These are phyloP conservation scores for Nothocercus julius DNA, from an alignment of 2,113 vertebrate genomes.

Conservation along the genomic window DNA sequence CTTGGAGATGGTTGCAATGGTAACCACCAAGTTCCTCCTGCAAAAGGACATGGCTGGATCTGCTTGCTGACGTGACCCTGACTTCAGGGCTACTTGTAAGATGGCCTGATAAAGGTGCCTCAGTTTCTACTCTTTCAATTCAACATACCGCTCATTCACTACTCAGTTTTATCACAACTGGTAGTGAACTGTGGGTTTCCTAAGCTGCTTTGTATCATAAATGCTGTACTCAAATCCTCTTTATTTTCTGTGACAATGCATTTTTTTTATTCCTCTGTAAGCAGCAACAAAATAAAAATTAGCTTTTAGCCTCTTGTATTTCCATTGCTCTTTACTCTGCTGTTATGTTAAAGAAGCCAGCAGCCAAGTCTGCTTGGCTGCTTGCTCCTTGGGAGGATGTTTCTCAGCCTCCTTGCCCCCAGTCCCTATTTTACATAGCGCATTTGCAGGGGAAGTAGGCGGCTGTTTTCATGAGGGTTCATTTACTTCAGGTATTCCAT, in stretches of 20 bases:
- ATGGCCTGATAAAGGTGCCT: not conserved
- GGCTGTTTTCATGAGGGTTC: not conserved
- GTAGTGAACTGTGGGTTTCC: not conserved
- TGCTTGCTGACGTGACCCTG: not conserved
- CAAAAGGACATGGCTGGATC: not conserved
- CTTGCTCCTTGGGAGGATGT: not conserved
- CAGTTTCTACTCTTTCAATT: not conserved
- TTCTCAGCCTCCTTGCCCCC: not conserved
- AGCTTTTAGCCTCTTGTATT: not conserved
- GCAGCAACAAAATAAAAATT: not conserved
- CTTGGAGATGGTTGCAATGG: not conserved
- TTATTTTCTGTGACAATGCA: conserved; percentile 28
- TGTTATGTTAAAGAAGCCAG: not conserved
- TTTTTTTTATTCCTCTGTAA: not conserved
- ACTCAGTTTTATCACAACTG: not conserved
- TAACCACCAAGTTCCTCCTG: not conserved
- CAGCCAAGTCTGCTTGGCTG: not conserved
- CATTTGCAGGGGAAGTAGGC: not conserved
- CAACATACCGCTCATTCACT: not conserved
- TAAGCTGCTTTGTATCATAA: conserved; percentile 50
- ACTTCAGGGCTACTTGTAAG: not conserved
- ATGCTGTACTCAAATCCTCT: not conserved
- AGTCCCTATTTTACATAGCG: not conserved
- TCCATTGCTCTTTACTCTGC: not conserved
- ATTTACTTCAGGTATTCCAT: not conserved